Evolutionary conservation across 2,888 invertebrate species (phyloP).

Genomic region (Mesoligia furuncula): DNA sequence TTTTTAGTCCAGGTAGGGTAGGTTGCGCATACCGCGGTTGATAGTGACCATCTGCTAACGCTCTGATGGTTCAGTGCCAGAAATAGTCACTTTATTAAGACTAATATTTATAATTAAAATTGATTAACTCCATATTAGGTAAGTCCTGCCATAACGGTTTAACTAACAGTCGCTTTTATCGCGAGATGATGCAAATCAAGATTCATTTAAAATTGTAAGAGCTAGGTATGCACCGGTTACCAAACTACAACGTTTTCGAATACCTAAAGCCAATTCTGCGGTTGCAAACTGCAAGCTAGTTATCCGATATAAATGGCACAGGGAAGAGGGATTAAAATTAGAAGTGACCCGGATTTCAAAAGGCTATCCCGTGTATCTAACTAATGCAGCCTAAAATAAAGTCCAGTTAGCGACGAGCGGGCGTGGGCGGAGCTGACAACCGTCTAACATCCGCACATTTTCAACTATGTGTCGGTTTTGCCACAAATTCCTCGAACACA

Average conservation of each 20-base stretch:
- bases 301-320: constrained; percentile 69
- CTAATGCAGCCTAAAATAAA: constrained; percentile 77
- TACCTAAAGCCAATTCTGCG: constrained; percentile 31
- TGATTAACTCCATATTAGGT: constrained; percentile 1
- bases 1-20: constrained; percentile 65
- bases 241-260: constrained; percentile 21
- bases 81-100: constrained; percentile 26
- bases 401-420: constrained; percentile 68
- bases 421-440: constrained; percentile 71
- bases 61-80: constrained; percentile 16
- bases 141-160: background rate
- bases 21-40: constrained; percentile 17
- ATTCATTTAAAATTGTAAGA: background rate
- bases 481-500: constrained; percentile 62
- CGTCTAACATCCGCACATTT: constrained; percentile 68
- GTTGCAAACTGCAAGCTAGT: constrained; percentile 51
- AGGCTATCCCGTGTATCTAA: constrained; percentile 68
- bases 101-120: constrained; percentile 7
- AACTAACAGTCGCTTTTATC: background rate
- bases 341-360: constrained; percentile 74
- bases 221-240: background rate
- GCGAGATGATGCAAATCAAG: constrained; percentile 11
- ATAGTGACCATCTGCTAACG: constrained; percentile 41
- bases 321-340: constrained; percentile 72
- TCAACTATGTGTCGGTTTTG: constrained; percentile 68